Evolutionary conservation across 92 coral and sea anemone genomes (phyloP).

Genomic region (Epizoanthus stellaris): DNA sequence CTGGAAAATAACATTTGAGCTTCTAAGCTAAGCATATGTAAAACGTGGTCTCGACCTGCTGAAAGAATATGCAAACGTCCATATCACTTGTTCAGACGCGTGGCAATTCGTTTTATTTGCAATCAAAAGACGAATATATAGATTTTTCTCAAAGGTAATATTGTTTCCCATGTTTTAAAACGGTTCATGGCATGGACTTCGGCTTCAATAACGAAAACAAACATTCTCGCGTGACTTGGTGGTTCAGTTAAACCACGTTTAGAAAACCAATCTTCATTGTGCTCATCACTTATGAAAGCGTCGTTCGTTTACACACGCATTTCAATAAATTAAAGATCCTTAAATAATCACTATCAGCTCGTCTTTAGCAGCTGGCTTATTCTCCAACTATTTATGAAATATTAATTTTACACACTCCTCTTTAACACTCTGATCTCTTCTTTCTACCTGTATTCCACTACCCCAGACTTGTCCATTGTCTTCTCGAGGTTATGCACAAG

Average conservation of each 20-base stretch:
- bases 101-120: not conserved
- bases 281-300: not conserved
- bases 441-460: too few relatives aligned
- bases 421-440: too few relatives aligned
- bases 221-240: constrained; percentile 1
- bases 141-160: too few relatives aligned
- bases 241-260: not conserved
- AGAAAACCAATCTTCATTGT: not conserved
- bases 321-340: too few relatives aligned
- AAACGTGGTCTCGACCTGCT: not conserved
- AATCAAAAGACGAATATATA: not conserved
- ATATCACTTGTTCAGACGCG: not conserved
- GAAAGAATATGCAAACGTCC: not conserved
- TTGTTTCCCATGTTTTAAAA: not conserved
- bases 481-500: too few relatives aligned
- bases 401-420: too few relatives aligned
- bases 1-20: too few relatives aligned
- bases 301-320: not conserved
- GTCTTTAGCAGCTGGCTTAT: too few relatives aligned
- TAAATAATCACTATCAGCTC: too few relatives aligned
- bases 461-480: too few relatives aligned
- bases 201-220: not conserved
- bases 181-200: too few relatives aligned
- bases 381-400: too few relatives aligned
- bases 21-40: not conserved